A percentile compares a stretch with the other conserved stretches of the same genome.
Conservation (phyloP, 2,113 vertebrate species). For the Mirounga angustirostris region DNA sequence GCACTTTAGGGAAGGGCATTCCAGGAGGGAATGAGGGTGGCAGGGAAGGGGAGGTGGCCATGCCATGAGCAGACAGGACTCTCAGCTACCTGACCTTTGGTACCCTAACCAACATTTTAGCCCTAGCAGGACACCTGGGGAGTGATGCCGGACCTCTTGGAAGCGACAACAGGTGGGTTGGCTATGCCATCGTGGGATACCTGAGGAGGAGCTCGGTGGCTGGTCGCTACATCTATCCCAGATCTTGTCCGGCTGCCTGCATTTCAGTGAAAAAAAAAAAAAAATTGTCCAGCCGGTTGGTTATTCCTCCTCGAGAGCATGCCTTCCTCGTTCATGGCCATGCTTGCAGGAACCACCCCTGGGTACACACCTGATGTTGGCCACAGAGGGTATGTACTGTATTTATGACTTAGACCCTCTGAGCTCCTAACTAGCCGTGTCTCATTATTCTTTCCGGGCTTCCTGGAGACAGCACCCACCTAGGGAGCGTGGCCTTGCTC, state of each 20-base stretch:
- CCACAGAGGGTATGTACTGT: accelerated
- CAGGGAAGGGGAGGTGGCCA: accelerated
- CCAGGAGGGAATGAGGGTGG: too few relatives aligned
- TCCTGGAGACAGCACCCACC: accelerated
- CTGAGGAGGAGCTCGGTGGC: too few relatives aligned
- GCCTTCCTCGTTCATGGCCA: not conserved
- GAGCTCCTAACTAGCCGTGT: not conserved
- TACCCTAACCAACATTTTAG: accelerated
- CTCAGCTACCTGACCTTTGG: accelerated
- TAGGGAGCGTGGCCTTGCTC: accelerated
- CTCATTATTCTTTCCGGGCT: not conserved
- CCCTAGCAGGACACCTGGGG: not conserved
- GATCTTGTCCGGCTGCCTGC: not conserved
- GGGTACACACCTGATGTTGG: accelerated
- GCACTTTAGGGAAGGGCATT: not conserved
- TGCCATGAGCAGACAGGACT: accelerated
- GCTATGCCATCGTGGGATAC: accelerated
- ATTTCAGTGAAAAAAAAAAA: not conserved
- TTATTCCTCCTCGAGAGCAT: accelerated
- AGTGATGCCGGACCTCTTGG: accelerated
- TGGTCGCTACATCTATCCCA: accelerated
- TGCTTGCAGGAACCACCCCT: not conserved
- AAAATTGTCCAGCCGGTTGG: not conserved
- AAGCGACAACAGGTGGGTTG: not conserved
- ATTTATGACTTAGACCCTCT: accelerated